Percentiles rank a stretch among this genome's conserved stretches.
These are phyloP conservation scores for Mionectes olivaceus DNA, from an alignment of 2,797 vertebrate species.

Conservation along the genomic window DNA sequence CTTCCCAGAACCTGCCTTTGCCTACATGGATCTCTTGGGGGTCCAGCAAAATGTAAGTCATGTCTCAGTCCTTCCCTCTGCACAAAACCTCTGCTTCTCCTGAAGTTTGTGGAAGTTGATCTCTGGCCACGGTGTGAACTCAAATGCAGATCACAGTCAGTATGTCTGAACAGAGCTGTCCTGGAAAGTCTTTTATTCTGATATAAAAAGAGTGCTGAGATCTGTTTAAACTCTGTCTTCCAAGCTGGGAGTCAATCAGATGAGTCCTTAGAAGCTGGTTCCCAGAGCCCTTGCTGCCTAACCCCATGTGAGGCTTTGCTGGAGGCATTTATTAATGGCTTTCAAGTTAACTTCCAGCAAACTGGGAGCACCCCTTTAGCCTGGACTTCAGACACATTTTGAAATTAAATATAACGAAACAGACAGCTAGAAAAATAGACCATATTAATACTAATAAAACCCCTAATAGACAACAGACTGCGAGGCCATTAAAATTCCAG, in stretches of 20 bases:
- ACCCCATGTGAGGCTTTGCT: background rate
- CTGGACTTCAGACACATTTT: background rate
- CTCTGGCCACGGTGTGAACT: background rate
- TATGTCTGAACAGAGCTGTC: background rate
- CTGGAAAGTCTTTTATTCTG: background rate
- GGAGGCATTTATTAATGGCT: background rate
- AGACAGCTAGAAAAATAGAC: slow-evolving; percentile 33
- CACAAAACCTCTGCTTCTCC: background rate
- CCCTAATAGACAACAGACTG: background rate
- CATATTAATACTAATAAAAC: slow-evolving; percentile 19
- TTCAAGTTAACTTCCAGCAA: slow-evolving; percentile 10
- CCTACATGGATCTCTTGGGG: background rate
- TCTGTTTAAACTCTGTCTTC: background rate
- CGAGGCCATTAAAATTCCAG: background rate
- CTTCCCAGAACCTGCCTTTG: background rate
- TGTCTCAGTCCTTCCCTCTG: background rate
- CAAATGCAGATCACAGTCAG: background rate
- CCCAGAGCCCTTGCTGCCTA: background rate
- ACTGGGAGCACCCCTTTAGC: background rate
- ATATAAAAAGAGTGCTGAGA: background rate
- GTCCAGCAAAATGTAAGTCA: background rate
- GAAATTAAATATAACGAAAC: background rate
- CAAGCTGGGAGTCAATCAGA: background rate
- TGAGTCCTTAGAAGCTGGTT: background rate
- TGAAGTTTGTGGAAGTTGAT: background rate